Evolutionary conservation across 35 echinoderm and acorn worm genomes (phyloP), one percentile per base, ranked within the genome.

Genomic region (Apostichopus parvimensis): DNA sequence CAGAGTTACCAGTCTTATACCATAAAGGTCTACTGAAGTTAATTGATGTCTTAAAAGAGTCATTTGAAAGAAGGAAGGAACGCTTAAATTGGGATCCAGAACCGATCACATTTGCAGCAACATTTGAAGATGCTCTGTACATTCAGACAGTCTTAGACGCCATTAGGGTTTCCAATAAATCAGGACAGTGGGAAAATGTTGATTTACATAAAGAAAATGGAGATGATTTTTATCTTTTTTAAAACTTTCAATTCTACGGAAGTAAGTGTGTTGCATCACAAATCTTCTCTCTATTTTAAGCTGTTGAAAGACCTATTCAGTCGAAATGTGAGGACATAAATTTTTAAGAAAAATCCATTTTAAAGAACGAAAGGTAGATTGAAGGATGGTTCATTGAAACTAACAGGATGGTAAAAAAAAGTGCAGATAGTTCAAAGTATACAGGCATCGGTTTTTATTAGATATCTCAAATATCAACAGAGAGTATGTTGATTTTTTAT

Each of bases 111-210:
- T 92, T 98, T 68, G 96, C 96, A 57, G 96, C 96, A 9, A 98
- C 90, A 21, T 98, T 98, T 94, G 96, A 98, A 76, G 96, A 98
- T 95, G 96, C 92, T 5, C 54, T 95, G 25, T 98, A 98, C 90
- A 91, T 98, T 9, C 96, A 98, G 91, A 94, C 90, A 76, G 96
- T 98, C 1, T 80, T 98, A 22, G 96, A 98, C 93, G 96, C 96
- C 0, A 93, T 98, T 12, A 85, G 96, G 25, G 26, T 93, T 24
- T 98, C 96, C 6, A 92, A 94, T 66, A 79, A 77, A 26, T 86
- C 94, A 57, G 94, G 96, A 20, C 89, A 82, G 6, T 98, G 96
- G 96, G 92, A 95, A 79, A 92, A 78, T 79, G 93, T 98, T 22
- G 92, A 92, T 12, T 78, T 93, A 9, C 53, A 59, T 54, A 93